Percentiles rank a stretch among this genome's conserved stretches.
Conservation (phyloP, 1,140 invertebrate species). For the Lepeophtheirus salmonis region DNA sequence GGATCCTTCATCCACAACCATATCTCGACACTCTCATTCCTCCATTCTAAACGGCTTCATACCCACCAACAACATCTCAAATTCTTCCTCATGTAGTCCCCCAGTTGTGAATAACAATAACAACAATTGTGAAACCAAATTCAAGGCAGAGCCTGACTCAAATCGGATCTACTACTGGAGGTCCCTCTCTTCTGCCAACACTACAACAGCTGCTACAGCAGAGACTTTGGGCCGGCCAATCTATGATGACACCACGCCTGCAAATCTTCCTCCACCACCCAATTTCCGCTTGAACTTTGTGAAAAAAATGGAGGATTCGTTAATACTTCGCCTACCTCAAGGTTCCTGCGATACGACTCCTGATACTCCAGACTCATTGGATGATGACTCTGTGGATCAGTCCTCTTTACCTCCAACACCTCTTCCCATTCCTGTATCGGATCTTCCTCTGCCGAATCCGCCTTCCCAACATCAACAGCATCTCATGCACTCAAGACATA, state of each 20-base stretch:
- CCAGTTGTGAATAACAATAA: too few species aligned
- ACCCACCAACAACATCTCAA: too few species aligned
- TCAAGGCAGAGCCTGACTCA: not conserved
- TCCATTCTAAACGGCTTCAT: too few species aligned
- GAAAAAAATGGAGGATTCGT: not conserved
- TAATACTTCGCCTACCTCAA: constrained; percentile 21
- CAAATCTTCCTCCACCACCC: too few species aligned
- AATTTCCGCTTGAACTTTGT: not conserved
- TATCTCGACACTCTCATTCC: too few species aligned
- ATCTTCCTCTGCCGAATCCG: not conserved
- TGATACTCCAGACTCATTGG: constrained; percentile 3
- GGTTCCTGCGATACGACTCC: constrained; percentile 14
- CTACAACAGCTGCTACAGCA: too few species aligned
- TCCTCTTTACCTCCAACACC: not conserved
- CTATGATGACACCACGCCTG: too few species aligned
- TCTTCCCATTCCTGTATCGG: not conserved
- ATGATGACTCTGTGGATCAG: not conserved
- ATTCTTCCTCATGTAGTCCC: too few species aligned
- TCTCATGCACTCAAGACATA: too few species aligned
- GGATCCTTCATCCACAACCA: too few species aligned
- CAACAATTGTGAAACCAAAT: too few species aligned
- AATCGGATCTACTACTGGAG: not conserved
- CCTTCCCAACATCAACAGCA: not conserved
- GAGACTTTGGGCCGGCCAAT: too few species aligned
- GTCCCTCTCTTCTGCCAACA: not conserved